Conservation (phyloP, 2,888 invertebrate species). For the Phalera bucephala region DNA sequence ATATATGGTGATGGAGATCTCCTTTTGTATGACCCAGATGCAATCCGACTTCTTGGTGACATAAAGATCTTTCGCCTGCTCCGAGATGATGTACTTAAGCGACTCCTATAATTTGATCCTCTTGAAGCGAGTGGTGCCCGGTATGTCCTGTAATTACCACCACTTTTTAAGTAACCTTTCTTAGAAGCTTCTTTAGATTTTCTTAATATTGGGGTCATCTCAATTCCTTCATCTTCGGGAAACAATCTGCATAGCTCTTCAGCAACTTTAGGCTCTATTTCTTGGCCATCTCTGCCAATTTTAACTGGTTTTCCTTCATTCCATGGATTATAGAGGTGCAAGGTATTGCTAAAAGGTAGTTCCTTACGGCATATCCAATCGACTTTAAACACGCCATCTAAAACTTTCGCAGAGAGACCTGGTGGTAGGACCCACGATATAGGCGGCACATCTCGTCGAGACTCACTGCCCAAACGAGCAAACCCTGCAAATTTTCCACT, state of each 20-base stretch:
- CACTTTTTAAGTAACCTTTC: conserved; percentile 79
- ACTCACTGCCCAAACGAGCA: conserved; percentile 94
- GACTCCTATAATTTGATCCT: conserved; percentile 76
- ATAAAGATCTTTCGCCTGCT: conserved; percentile 85
- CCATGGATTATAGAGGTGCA: conserved; percentile 98
- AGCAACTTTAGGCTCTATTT: conserved; percentile 97
- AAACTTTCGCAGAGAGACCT: conserved; percentile 94
- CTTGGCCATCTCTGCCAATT: conserved; percentile 99
- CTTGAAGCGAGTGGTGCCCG: conserved; percentile 70
- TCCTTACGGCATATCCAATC: conserved; percentile 99
- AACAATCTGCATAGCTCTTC: conserved; percentile 97
- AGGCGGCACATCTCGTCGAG: conserved; percentile 94
- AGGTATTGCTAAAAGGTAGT: conserved; percentile 94
- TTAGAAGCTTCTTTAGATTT: conserved; percentile 93
- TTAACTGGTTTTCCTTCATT: conserved; percentile 99
- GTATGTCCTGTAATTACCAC: conserved; percentile 76
- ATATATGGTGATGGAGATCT: conserved; percentile 84
- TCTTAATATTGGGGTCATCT: conserved; percentile 93
- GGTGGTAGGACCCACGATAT: conserved; percentile 97
- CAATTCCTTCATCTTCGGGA: conserved; percentile 95
- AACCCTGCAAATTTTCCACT: conserved; percentile 98
- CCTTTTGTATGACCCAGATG: conserved; percentile 77
- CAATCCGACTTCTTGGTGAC: conserved; percentile 85
- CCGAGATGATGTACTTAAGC: conserved; percentile 73
- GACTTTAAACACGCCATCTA: conserved; percentile 97